Conservation (phyloP, 2,888 invertebrate species). For the Amphipoea oculea region DNA sequence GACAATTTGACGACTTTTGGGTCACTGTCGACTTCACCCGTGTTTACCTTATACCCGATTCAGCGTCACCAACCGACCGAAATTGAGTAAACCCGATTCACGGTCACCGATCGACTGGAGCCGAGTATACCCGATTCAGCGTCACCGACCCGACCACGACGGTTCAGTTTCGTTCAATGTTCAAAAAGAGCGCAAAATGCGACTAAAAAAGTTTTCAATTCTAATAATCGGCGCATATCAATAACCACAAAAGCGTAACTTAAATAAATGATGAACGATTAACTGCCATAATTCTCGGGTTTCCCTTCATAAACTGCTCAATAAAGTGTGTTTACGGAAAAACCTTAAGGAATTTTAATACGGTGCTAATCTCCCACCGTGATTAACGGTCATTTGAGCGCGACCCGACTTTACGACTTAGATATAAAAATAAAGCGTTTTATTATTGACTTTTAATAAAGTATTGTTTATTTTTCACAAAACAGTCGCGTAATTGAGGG, state of each 20-base stretch:
- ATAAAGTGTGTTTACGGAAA: conserved; percentile 44
- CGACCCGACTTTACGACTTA: conserved; percentile 60
- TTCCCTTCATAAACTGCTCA: conserved; percentile 44
- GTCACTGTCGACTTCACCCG: too few species aligned
- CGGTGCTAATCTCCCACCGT: conserved; percentile 57
- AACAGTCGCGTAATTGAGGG: conserved; percentile 13
- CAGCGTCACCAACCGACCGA: neutral
- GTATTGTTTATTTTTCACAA: conserved; percentile 38
- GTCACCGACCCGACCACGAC: neutral
- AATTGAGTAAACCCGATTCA: too few species aligned
- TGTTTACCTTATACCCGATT: too few species aligned
- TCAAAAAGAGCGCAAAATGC: neutral
- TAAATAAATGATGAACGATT: conserved; percentile 28
- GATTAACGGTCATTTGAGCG: conserved; percentile 65
- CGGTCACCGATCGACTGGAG: neutral
- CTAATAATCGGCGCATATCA: conserved; percentile 7
- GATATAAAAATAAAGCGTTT: conserved; percentile 64
- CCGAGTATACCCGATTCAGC: neutral
- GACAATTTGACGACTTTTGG: too few species aligned
- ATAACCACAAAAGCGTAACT: conserved; percentile 15
- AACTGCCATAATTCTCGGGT: conserved; percentile 21
- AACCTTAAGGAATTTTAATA: conserved; percentile 53
- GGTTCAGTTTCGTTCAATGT: neutral
- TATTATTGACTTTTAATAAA: conserved; percentile 46
- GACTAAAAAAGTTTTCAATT: neutral